phyloP scores from a whole-genome alignment of 2,888 invertebrate species.

The Lepidocyrtinus sp. region DNA sequence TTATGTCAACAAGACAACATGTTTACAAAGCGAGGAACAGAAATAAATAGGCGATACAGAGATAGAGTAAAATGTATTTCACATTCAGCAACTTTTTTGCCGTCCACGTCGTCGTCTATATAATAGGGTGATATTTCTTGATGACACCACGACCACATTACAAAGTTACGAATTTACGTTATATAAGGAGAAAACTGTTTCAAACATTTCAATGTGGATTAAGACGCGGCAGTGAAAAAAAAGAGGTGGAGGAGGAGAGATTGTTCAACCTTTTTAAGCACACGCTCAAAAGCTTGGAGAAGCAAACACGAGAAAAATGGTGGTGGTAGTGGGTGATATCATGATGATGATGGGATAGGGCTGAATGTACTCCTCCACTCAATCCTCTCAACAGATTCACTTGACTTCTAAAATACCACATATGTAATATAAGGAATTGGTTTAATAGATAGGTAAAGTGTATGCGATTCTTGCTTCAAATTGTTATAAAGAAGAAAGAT shows the following conservation, averaged over 20 bases:
- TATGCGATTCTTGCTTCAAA: not conserved
- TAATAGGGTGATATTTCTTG: too few relatives aligned
- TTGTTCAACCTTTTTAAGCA: not conserved
- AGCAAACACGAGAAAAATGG: not conserved
- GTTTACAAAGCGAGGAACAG: not conserved
- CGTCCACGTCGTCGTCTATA: too few relatives aligned
- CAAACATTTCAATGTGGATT: constrained; percentile 7
- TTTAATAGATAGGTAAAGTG: not conserved
- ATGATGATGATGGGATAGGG: not conserved
- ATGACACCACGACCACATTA: too few relatives aligned
- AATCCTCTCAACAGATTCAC: constrained; percentile 9
- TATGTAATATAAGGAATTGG: not conserved
- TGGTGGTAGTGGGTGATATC: not conserved
- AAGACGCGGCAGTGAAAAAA: not conserved
- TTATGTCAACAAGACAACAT: constrained; percentile 9
- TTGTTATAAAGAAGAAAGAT: not conserved
- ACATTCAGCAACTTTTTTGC: too few relatives aligned
- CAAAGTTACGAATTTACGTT: not conserved
- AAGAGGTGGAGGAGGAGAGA: not conserved
- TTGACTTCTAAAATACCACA: not conserved
- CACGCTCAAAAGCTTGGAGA: not conserved
- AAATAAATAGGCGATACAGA: too few relatives aligned
- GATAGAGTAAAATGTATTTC: too few relatives aligned
- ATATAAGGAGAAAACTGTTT: not conserved
- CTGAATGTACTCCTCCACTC: too few relatives aligned